Base-by-base conservation (phyloP, 1,140 invertebrate species). In the Microvelia longipes region DNA sequence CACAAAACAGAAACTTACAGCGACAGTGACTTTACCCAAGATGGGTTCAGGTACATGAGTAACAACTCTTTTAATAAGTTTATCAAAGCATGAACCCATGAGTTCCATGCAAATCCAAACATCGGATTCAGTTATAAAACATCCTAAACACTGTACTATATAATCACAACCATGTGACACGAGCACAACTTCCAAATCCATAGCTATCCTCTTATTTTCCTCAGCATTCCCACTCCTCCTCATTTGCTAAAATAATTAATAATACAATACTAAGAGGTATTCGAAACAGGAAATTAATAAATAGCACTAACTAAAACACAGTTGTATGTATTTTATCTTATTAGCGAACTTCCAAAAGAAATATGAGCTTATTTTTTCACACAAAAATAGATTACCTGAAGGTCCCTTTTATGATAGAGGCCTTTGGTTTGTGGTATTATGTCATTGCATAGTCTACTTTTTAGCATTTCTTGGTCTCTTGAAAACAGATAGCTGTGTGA, bases 81-180 rank as follows among this genome's bases (percentile, higher is more conserved):
- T 98, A 79, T 99, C 97, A 77, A 98, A 90, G 82, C 96, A 98
- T 15, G 94, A 96, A 13, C 92, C 88, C 97, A 98, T 98, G 65
- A 98, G 83, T 82, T 99, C 96, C 90, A 92, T 92, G 79, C 90
- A 93, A 76, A 93, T 93, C 90, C 90, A 93, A 0, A 93, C 91
- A 79, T 93, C 90, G 0, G 89, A 86, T 77, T 95, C 92, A 0
- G 93, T 97, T 29, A 98, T 94, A 79, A 98, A 97, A 80, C 92
- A 98, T 28, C 96, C 97, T 75, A 95, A 85, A 81, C 95, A 99
- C 78, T 94, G 89, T 69, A 98, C 96, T 75, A 99, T 99, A 80
- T 92, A 96, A 26, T 90, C 91, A 84, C 96, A 98, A 78, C 96
- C 94, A 75, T 97, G 91, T 65, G 93, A 97, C 75, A 96, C 93